Base-by-base conservation (phyloP, 1,140 invertebrate genomes). In the Dinoponera quadriceps region DNA sequence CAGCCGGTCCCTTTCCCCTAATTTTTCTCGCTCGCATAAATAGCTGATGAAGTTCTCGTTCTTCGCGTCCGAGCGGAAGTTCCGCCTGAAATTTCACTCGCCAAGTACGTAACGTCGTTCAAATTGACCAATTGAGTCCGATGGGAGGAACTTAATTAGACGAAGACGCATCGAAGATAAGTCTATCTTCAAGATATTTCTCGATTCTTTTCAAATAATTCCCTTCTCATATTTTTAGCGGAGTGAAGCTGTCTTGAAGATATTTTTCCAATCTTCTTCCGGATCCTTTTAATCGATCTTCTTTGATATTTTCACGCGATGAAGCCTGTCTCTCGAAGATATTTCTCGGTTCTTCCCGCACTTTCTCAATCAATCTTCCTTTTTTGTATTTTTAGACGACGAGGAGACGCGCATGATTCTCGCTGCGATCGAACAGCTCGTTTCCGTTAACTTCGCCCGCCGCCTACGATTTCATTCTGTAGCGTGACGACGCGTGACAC, bases 401-500 rank as follows among this genome's bases (percentile, higher is more conserved):
- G 29, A 9, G n/a, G n/a, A 33, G 38, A 33, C 27, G 22, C 1
- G 22, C 14, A 7, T 77, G 0, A 18, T 9, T 20, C 54, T 49
- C 4, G 3, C 13, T n/a, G 57, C 5, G 18, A 57, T 18, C 66
- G 18, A 54, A 55, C 27, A 25, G 16, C 1, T 69, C 13, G 25
- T 57, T 27, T 22, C 57, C 29, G 18, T 77, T 57, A 22, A 7
- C 16, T 71, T 80, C 69, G 38, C 48, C 20, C 27, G 9, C 11
- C 7, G 1, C 3, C 27, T 13, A 22, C 33, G 25, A 80, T 80
- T 27, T 69, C 29, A 48, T 71, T 7, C n/a, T 48, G 0, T 16
- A 69, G 29, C 49, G n/a, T 29, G 51, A 51, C 25, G 54, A 1
- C 13, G n/a, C n/a, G 55, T 62, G 72, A 85, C 57, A 16, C 0